These are phyloP conservation scores for Megaleporinus macrocephalus DNA, from an alignment of 2,113 vertebrate genomes.

Conservation along the genomic window DNA sequence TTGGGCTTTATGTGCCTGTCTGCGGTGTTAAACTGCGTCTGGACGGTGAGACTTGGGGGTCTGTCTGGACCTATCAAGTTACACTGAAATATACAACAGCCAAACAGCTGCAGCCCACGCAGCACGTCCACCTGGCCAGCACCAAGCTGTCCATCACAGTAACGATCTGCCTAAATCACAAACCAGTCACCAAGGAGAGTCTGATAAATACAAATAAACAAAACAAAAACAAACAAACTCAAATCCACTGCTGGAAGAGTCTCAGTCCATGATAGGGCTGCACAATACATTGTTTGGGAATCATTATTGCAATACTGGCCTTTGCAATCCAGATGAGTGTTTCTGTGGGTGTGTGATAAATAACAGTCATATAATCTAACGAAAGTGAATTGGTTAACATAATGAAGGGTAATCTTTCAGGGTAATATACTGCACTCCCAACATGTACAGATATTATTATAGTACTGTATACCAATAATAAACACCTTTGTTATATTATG, in stretches of 20 bases:
- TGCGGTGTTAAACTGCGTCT: constrained; percentile 35
- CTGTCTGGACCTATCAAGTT: constrained; percentile 70
- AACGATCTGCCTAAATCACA: constrained; percentile 16
- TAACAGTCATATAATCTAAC: no score
- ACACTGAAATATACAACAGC: constrained; percentile 70
- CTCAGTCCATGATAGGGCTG: neutral
- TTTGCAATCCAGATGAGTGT: no score
- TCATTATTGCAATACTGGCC: no score
- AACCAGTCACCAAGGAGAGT: neutral
- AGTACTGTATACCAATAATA: no score
- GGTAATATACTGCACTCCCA: no score
- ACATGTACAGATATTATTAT: no score
- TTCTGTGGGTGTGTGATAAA: no score
- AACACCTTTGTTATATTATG: no score
- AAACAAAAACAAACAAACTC: neutral
- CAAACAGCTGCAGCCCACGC: constrained; percentile 79
- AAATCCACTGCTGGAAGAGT: neutral
- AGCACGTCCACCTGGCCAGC: constrained; percentile 43
- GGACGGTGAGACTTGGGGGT: constrained; percentile 45
- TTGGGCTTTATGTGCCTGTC: constrained; percentile 16
- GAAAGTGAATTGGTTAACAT: no score
- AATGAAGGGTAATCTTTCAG: no score
- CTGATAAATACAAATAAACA: neutral
- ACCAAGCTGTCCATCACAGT: neutral
- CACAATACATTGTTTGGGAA: no score